phyloP scores from a whole-genome alignment of 2,888 invertebrate genomes.

The Pimpla rufipes region DNA sequence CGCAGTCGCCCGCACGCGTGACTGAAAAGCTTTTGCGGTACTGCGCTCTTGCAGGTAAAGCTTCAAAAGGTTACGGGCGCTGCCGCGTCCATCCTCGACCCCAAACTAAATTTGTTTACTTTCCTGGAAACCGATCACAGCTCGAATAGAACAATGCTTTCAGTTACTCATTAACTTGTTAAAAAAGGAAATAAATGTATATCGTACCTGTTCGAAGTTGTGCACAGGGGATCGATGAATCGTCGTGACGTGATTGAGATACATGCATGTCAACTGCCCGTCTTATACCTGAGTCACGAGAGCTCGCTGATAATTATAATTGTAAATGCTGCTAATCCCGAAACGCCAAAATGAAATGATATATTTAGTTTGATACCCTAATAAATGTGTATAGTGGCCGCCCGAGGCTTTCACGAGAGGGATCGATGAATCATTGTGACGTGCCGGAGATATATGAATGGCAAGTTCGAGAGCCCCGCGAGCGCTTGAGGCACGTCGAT shows the following conservation, averaged over 20 bases:
- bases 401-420: not conserved
- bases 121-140: too few relatives aligned
- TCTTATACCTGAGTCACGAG: too few relatives aligned
- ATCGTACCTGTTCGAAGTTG: not conserved
- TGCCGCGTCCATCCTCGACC: too few relatives aligned
- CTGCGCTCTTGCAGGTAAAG: too few relatives aligned
- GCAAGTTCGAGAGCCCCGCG: constrained; percentile 17
- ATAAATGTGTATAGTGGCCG: not conserved
- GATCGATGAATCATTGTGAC: constrained; percentile 28
- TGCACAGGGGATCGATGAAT: not conserved
- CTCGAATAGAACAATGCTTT: too few relatives aligned
- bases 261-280: not conserved
- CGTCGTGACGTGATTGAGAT: not conserved
- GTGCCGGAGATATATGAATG: constrained; percentile 14
- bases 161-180: too few relatives aligned
- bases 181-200: not conserved
- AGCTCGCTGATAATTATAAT: too few relatives aligned
- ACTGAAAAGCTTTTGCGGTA: too few relatives aligned
- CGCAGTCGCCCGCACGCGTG: too few relatives aligned
- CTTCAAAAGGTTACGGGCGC: too few relatives aligned
- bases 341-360: constrained; percentile 7
- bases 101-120: too few relatives aligned
- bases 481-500: not conserved
- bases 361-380: too few relatives aligned
- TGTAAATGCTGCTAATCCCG: not conserved